Percentiles rank a stretch among this genome's conserved stretches.
Evolutionary conservation across 2,113 vertebrate species (phyloP).

Genomic region (Triplophysa tibetana): DNA sequence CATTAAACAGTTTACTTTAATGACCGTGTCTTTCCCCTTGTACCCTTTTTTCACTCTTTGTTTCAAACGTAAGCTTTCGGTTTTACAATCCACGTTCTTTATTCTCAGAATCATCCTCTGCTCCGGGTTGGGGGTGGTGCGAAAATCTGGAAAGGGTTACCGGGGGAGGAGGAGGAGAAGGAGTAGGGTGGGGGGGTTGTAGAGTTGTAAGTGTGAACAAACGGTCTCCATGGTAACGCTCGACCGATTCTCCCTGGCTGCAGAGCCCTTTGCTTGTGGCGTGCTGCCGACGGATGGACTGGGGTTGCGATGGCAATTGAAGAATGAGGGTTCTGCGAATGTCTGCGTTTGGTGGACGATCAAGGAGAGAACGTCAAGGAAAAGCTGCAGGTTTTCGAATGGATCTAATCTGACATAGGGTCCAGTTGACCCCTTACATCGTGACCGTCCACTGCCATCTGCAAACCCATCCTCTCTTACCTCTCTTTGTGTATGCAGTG

Average conservation of each 20-base stretch:
- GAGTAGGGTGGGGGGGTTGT: conserved; percentile 46
- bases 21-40: conserved; percentile 20
- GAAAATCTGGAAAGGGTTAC: conserved; percentile 73
- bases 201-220: conserved; percentile 70
- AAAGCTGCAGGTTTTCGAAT: conserved; percentile 7
- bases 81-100: conserved; percentile 42
- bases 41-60: background rate
- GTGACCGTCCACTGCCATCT: background rate
- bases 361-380: conserved; percentile 14
- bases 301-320: conserved; percentile 68
- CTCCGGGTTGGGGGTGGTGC: conserved; percentile 50
- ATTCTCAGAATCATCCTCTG: background rate
- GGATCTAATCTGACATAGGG: background rate
- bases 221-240: conserved; percentile 76
- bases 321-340: conserved; percentile 45
- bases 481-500: conserved; percentile 56
- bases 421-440: conserved; percentile 5
- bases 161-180: conserved; percentile 58
- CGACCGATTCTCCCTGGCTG: conserved; percentile 70
- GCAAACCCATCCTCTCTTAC: conserved; percentile 65
- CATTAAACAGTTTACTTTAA: conserved; percentile 46
- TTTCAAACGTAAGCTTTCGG: conserved; percentile 31
- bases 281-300: conserved; percentile 66
- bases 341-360: background rate
- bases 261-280: conserved; percentile 60